Evolutionary conservation across 2,888 invertebrate species (phyloP).

Genomic region (Heliconius erato): DNA sequence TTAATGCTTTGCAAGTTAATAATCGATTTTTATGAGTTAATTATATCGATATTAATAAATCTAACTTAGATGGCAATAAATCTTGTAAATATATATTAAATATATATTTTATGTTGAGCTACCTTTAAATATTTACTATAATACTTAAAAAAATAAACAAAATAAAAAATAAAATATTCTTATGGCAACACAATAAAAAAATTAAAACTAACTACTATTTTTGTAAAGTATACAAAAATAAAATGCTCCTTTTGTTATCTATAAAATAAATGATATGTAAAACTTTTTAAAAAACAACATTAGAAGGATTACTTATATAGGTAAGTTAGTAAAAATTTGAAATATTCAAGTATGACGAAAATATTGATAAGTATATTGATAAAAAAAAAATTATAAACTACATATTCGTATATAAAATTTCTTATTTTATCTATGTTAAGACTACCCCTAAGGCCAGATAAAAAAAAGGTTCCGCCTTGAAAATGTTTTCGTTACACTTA

Average conservation of each 20-base stretch:
- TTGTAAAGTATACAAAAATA: too few species aligned
- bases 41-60: background rate
- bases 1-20: background rate
- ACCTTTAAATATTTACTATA: background rate
- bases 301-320: slow-evolving; percentile 17
- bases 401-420: too few species aligned
- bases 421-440: too few species aligned
- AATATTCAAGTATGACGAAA: slow-evolving; percentile 15
- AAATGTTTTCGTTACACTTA: background rate
- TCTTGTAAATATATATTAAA: background rate
- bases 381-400: too few species aligned
- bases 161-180: background rate
- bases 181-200: slow-evolving; percentile 22
- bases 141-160: background rate
- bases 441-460: background rate
- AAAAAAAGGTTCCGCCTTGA: background rate
- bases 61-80: background rate
- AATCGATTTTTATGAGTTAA: slow-evolving; percentile 1
- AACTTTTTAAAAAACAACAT: slow-evolving; percentile 14
- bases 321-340: slow-evolving; percentile 37
- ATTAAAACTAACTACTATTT: background rate
- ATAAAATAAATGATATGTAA: slow-evolving; percentile 33
- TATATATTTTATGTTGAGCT: slow-evolving; percentile 1
- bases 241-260: slow-evolving; percentile 5
- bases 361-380: too few species aligned